These are phyloP conservation scores for Conchocele bisecta DNA, from an alignment of 2,888 invertebrate genomes.

Conservation along the genomic window DNA sequence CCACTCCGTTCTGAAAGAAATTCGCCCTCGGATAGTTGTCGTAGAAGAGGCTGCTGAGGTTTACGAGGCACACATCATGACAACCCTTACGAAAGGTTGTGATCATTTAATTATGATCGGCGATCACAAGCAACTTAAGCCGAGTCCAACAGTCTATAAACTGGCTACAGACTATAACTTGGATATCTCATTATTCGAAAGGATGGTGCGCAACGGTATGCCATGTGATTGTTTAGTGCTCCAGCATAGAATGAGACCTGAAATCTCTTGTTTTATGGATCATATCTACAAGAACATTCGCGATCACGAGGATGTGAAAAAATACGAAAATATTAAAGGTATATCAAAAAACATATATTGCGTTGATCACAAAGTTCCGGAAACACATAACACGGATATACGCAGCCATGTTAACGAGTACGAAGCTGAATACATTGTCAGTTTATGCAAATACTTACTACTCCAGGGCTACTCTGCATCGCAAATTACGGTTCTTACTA, in stretches of 20 bases:
- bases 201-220: slow-evolving; percentile 88
- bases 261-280: slow-evolving; percentile 73
- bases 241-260: slow-evolving; percentile 80
- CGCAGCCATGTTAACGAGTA: slow-evolving; percentile 56
- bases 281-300: slow-evolving; percentile 74
- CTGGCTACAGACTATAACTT: slow-evolving; percentile 87
- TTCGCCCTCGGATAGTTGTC: slow-evolving; percentile 82
- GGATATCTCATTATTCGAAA: slow-evolving; percentile 91
- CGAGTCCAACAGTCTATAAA: slow-evolving; percentile 88
- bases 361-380: slow-evolving; percentile 50
- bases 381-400: slow-evolving; percentile 37
- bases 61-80: slow-evolving; percentile 91
- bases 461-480: slow-evolving; percentile 75
- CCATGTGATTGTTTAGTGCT: slow-evolving; percentile 82
- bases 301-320: slow-evolving; percentile 70
- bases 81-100: slow-evolving; percentile 88
- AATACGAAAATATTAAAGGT: slow-evolving; percentile 71
- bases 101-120: slow-evolving; percentile 92
- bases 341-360: slow-evolving; percentile 77
- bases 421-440: slow-evolving; percentile 53
- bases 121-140: slow-evolving; percentile 92
- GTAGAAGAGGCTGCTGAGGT: slow-evolving; percentile 96
- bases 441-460: slow-evolving; percentile 73
- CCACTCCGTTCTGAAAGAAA: slow-evolving; percentile 64
- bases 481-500: slow-evolving; percentile 79